These are phyloP conservation scores for Brachyhypopomus occidentalis DNA, from an alignment of 2,113 vertebrate species.

Conservation along the genomic window DNA sequence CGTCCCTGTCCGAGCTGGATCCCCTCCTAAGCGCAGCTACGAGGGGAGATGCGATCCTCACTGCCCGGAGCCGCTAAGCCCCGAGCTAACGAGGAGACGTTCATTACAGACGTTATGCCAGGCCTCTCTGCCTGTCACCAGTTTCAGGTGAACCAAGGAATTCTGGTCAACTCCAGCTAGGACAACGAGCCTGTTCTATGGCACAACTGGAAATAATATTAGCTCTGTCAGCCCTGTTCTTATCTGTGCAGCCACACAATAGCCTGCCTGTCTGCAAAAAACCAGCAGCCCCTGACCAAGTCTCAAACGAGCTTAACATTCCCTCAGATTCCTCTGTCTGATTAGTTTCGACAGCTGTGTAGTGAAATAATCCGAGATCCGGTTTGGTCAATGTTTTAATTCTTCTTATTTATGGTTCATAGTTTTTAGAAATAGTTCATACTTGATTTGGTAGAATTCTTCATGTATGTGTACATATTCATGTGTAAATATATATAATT, in stretches of 20 bases:
- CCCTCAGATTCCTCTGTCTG: slow-evolving; percentile 33
- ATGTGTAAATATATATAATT: no score
- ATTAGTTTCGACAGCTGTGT: slow-evolving; percentile 26
- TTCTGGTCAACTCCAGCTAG: slow-evolving; percentile 36
- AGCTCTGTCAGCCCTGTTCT: slow-evolving; percentile 24
- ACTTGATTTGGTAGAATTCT: slow-evolving; percentile 55
- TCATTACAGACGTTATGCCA: slow-evolving; percentile 58
- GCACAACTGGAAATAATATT: slow-evolving; percentile 26
- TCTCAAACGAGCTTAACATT: slow-evolving; percentile 6
- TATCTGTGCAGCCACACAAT: slow-evolving; percentile 42
- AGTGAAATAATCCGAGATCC: slow-evolving; percentile 1
- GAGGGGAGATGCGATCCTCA: slow-evolving; percentile 52
- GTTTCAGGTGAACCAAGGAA: slow-evolving; percentile 51
- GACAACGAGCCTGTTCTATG: slow-evolving; percentile 59
- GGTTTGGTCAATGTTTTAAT: slow-evolving; percentile 30
- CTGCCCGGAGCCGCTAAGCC: slow-evolving; percentile 42
- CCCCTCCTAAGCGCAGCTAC: slow-evolving; percentile 64
- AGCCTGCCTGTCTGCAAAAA: slow-evolving; percentile 32
- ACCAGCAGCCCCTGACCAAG: slow-evolving; percentile 9
- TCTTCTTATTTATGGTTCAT: slow-evolving; percentile 38
- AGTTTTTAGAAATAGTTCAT: no score
- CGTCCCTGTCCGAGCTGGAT: slow-evolving; percentile 52
- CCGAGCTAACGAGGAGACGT: slow-evolving; percentile 48
- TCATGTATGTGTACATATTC: slow-evolving; percentile 46
- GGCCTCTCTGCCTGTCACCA: slow-evolving; percentile 24